Evolutionary conservation across 1,140 invertebrate genomes (phyloP), one percentile per base, ranked within the genome.

Genomic region (Ctenoplectra terminalis): DNA sequence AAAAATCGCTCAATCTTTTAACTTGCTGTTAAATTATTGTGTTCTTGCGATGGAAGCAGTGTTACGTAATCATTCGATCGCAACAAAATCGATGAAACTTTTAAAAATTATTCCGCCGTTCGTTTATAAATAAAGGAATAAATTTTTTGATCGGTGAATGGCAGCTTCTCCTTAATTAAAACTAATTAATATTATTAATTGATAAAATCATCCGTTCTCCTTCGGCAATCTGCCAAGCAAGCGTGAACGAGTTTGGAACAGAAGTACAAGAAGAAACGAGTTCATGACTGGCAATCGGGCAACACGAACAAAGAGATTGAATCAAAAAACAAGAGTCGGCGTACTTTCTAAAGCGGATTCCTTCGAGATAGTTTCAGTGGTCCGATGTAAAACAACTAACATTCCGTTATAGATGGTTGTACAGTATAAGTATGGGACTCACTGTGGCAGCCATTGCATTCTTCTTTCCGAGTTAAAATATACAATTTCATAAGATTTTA

Each of bases 271-370:
- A 77, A 85, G 56, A 74, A 81, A 86, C 58, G 74, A 69, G 69
- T 82, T 85, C 80, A 56, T 79, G 76, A 83, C 50, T 74, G 46
- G 61, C 31, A 50, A 15, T 83, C 60, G 34, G 11, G 46, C n/a
- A 54, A 52, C 48, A 15, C 20, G 46, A 82, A 69, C 63, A 84
- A 81, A 66, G 46, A 50, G 26, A 31, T 23, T 7, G 48, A 20
- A 56, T 23, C 48, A 40, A 75, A 64, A 84, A 66, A 66, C 50
- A 2, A 9, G 37, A 58, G 34, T 43, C 34, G 29, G 29, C 46
- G 83, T 52, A 84, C 83, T 84, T 84, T 84, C 83, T 82, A 84
- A 84, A 84, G 60, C 58, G 31, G 79, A 71, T 61, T 72, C 75
- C 40, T 46, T 75, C 37, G 15, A 1, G 37, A 61, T 54, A 80